A percentile compares a stretch with the other conserved stretches of the same genome.
Conservation (phyloP, 2,797 vertebrate species). For the Lerista edwardsae region DNA sequence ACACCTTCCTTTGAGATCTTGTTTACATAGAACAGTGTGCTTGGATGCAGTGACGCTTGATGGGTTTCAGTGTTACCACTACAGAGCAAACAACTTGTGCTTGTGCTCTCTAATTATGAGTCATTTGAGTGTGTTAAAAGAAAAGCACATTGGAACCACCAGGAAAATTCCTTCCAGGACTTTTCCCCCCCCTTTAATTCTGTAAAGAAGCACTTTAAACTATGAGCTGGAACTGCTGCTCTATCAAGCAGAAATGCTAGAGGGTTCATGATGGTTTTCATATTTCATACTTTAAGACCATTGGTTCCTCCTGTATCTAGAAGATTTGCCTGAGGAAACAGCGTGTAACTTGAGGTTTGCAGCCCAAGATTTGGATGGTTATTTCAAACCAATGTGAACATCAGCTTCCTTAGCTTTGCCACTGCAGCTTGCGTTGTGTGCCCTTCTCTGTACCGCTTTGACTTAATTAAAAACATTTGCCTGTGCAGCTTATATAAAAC, state of each 20-base stretch:
- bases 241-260: constrained; percentile 59
- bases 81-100: constrained; percentile 54
- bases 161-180: constrained; percentile 61
- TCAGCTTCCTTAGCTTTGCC: not conserved
- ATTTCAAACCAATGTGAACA: not conserved
- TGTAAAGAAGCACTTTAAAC: constrained; percentile 69
- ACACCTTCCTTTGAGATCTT: constrained; percentile 77
- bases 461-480: too few relatives aligned
- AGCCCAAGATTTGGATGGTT: not conserved
- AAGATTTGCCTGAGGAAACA: constrained; percentile 1
- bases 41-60: constrained; percentile 69
- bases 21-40: constrained; percentile 79
- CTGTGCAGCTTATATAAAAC: too few relatives aligned
- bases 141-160: constrained; percentile 61
- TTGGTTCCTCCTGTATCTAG: constrained; percentile 38
- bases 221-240: constrained; percentile 62
- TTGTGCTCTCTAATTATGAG: constrained; percentile 72
- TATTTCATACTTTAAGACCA: constrained; percentile 61
- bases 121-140: constrained; percentile 65
- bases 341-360: not conserved
- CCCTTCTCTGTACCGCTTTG: not conserved
- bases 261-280: constrained; percentile 45
- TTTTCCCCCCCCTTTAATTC: constrained; percentile 39
- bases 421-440: not conserved
- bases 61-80: constrained; percentile 74